phyloP scores from a whole-genome alignment of 2,797 vertebrate species.

The Malacoraja senta region DNA sequence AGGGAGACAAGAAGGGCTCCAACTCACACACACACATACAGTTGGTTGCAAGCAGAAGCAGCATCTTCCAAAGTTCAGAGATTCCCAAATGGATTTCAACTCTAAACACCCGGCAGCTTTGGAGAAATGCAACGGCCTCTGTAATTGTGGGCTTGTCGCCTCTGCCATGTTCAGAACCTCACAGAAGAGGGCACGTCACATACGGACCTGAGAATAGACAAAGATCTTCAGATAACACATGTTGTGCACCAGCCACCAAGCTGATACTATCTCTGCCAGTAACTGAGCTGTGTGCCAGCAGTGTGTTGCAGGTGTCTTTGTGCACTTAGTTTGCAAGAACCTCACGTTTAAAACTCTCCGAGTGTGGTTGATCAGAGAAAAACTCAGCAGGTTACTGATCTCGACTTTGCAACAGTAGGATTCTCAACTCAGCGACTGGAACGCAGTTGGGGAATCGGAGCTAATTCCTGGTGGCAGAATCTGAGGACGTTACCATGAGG shows the following conservation, averaged over 20 bases:
- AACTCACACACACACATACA: not conserved
- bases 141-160: not conserved
- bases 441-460: no score
- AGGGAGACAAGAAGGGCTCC: not conserved
- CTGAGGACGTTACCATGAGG: no score
- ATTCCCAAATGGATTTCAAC: not conserved
- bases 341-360: not conserved
- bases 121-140: not conserved
- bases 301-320: not conserved
- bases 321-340: not conserved
- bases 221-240: conserved; percentile 1
- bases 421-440: not conserved
- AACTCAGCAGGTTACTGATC: not conserved
- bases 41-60: no score
- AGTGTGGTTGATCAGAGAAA: not conserved
- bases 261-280: not conserved
- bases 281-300: not conserved
- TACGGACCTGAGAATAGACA: not conserved
- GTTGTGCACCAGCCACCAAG: not conserved
- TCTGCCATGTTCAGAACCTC: not conserved
- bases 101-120: not conserved
- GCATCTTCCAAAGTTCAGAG: not conserved
- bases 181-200: not conserved
- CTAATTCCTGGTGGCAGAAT: no score
- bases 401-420: not conserved